phyloP scores from a whole-genome alignment of 1,140 invertebrate genomes.

The Venustaconcha ellipsiformis region DNA sequence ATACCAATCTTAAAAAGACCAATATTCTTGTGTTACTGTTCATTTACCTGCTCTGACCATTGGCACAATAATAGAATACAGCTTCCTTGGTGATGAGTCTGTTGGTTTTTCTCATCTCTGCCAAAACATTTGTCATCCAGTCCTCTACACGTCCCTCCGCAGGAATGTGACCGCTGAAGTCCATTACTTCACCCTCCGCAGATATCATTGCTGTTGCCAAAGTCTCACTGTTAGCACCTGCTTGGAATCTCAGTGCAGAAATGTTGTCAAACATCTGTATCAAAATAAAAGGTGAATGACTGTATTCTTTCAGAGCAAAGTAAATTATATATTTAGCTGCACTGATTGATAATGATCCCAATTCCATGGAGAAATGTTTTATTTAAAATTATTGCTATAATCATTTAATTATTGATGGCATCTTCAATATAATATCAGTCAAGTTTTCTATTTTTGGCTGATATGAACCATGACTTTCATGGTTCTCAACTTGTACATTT shows the following conservation, averaged over 20 bases:
- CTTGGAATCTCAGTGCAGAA: slow-evolving; percentile 77
- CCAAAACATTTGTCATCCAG: slow-evolving; percentile 88
- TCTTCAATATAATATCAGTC: too few relatives aligned
- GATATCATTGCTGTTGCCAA: slow-evolving; percentile 86
- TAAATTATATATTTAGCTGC: not conserved
- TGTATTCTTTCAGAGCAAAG: not conserved
- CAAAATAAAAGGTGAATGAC: slow-evolving; percentile 7
- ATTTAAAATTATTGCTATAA: too few relatives aligned
- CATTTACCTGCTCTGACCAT: slow-evolving; percentile 73
- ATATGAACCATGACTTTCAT: too few relatives aligned
- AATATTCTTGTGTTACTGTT: too few relatives aligned
- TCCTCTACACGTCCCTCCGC: slow-evolving; percentile 84
- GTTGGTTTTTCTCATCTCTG: slow-evolving; percentile 87
- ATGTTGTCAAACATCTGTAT: slow-evolving; percentile 90
- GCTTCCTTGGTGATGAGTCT: slow-evolving; percentile 88
- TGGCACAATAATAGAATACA: slow-evolving; percentile 86
- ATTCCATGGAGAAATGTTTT: too few relatives aligned
- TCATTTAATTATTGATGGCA: too few relatives aligned
- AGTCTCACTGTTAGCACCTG: slow-evolving; percentile 75
- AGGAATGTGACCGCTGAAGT: slow-evolving; percentile 76
- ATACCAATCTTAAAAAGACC: too few relatives aligned
- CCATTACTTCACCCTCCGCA: slow-evolving; percentile 87
- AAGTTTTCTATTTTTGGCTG: too few relatives aligned
- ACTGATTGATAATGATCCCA: not conserved
- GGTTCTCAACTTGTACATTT: too few relatives aligned